These are phyloP conservation scores for Synanthedon tipuliformis DNA, from an alignment of 2,888 invertebrate species.

Conservation along the genomic window DNA sequence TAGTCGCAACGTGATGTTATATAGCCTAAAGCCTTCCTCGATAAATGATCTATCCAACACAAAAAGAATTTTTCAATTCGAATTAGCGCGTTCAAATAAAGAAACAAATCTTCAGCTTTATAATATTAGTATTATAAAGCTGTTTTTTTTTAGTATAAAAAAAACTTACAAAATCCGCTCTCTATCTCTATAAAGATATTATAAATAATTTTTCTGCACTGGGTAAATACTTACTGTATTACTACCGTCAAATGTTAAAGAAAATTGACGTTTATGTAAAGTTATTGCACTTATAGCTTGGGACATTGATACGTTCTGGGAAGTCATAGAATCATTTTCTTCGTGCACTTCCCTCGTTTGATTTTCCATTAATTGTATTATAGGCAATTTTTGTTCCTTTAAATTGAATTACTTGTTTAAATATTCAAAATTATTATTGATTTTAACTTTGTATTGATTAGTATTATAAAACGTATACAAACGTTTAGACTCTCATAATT, in stretches of 20 bases:
- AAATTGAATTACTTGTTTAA: background rate
- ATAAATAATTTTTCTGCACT: background rate
- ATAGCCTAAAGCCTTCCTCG: no score
- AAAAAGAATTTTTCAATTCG: no score
- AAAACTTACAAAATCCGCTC: no score
- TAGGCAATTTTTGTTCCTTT: slow-evolving; percentile 40
- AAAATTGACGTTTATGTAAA: slow-evolving; percentile 32
- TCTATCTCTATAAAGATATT: background rate
- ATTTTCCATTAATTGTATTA: slow-evolving; percentile 48
- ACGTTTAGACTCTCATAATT: slow-evolving; percentile 46
- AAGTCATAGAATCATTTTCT: slow-evolving; percentile 11
- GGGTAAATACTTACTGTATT: background rate
- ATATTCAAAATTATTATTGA: background rate
- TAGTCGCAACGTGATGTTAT: no score
- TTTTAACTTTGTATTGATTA: background rate
- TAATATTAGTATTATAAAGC: no score
- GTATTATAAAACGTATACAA: slow-evolving; percentile 8
- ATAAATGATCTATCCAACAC: no score
- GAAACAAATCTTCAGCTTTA: no score
- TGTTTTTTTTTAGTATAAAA: no score
- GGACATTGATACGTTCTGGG: background rate
- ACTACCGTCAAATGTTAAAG: slow-evolving; percentile 35
- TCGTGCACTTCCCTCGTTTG: slow-evolving; percentile 42
- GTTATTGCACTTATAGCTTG: slow-evolving; percentile 18
- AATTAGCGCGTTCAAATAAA: no score